phyloP scores from a whole-genome alignment of 2,888 invertebrate genomes.

The Apotomis betuletana region DNA sequence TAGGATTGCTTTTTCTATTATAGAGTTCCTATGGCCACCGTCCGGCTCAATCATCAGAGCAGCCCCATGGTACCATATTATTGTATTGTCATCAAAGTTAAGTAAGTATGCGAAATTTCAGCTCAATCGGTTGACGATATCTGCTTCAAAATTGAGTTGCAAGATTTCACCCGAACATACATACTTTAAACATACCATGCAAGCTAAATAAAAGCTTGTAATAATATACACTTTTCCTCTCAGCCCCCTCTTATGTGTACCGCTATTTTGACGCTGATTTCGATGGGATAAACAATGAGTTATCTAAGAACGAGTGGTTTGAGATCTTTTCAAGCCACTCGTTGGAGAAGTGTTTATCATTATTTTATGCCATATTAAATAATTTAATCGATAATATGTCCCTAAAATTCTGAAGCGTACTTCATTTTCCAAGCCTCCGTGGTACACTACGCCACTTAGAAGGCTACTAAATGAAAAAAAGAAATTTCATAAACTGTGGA shows the following conservation, averaged over 20 bases:
- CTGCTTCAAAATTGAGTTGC: too few species aligned
- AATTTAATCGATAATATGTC: neutral
- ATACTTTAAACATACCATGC: too few species aligned
- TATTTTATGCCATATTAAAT: neutral
- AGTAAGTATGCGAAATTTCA: too few species aligned
- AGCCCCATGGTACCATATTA: too few species aligned
- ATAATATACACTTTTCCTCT: neutral
- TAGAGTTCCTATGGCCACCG: too few species aligned
- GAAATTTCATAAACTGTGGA: conserved; percentile 3
- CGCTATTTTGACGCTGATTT: neutral
- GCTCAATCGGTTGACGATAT: too few species aligned
- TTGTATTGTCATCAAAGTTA: too few species aligned
- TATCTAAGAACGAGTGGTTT: neutral
- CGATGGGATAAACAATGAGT: neutral
- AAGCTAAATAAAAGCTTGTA: too few species aligned
- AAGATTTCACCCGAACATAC: too few species aligned
- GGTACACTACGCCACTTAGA: neutral
- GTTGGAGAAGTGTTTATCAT: neutral
- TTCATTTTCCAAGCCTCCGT: neutral
- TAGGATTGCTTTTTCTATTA: too few species aligned
- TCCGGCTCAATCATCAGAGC: too few species aligned
- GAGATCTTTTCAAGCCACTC: neutral
- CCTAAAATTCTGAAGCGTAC: neutral
- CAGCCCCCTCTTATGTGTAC: neutral
- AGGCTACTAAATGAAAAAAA: neutral